Base-by-base conservation (phyloP, 2,888 invertebrate genomes). In the Melanargia galathea region DNA sequence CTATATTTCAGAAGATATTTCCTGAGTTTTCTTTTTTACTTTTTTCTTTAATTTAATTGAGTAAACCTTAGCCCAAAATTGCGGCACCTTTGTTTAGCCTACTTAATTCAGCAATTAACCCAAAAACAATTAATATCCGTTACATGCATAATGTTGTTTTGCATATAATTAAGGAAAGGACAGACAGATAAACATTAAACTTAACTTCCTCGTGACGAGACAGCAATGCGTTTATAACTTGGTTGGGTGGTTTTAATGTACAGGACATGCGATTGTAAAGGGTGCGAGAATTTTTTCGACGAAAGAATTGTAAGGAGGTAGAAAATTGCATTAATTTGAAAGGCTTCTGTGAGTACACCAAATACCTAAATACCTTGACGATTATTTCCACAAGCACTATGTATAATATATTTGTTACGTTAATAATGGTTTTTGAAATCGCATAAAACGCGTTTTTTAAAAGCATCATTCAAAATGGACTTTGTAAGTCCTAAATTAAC, bases 41-140 rank as follows among this genome's bases (percentile, higher is more conserved):
- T 16, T 40, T 38, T 16, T 40, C 38, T 13, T n/a, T 38, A 1
- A 4, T 26, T 26, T 26, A 26, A 26, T 38, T 38, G 3, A 13
- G 3, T 11, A 22, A 0, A 18, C 2, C 45, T 8, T 45, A 0
- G 13, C 13, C 5, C 6, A 13, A 10, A 6, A 13, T 2, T 13
- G 5, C 4, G n/a, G 1, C 43, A 30, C 51, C 18, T 26, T 56
- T 56, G 57, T 58, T 58, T 58, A 33, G 33, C 13, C 46, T 58
- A 48, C 59, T 62, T 65, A 61, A 57, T 57, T 60, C 57, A 46
- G 48, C 43, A 24, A 59, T 63, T 63, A 66, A 59, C 13, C 20
- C 13, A 22, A 70, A 74, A 74, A 70, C 75, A 72, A 78, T 79
- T 75, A 76, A 75, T 76, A 74, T 75, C 66, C 64, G 64, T 78